Conservation (phyloP, 2,888 invertebrate species). For the Hirtodrosophila cameraria region DNA sequence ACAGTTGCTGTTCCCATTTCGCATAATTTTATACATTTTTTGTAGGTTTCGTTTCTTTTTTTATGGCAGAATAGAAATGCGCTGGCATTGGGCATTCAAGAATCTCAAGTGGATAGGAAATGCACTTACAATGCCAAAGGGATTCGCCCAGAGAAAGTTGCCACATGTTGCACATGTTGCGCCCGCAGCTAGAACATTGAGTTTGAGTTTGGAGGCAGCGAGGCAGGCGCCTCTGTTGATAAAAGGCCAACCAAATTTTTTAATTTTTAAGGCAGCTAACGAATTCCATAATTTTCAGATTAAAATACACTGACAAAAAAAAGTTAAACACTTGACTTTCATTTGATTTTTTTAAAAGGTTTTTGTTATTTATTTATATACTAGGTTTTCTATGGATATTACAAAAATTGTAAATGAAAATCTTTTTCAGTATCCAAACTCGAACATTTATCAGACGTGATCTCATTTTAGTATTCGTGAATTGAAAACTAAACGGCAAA, state of each 20-base stretch:
- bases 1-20: conserved; percentile 14
- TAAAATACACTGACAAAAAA: conserved; percentile 39
- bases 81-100: conserved; percentile 14
- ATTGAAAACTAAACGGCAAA: too few species aligned
- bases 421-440: too few species aligned
- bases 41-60: too few species aligned
- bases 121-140: conserved; percentile 31
- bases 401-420: too few species aligned
- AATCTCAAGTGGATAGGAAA: conserved; percentile 45
- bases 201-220: conserved; percentile 2
- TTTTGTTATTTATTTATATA: too few species aligned
- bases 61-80: conserved; percentile 23
- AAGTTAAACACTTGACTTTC: too few species aligned
- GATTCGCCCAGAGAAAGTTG: conserved; percentile 47
- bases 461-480: too few species aligned
- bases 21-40: conserved; percentile 10
- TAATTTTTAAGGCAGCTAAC: conserved; percentile 18
- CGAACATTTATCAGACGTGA: too few species aligned
- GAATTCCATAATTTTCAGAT: conserved; percentile 55
- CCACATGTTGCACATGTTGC: conserved; percentile 50
- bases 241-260: conserved; percentile 11
- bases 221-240: conserved; percentile 3
- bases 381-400: too few species aligned
- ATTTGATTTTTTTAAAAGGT: too few species aligned
- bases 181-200: conserved; percentile 27